Conservation (phyloP, 2,888 invertebrate species). For the Drosophila meridiana region DNA sequence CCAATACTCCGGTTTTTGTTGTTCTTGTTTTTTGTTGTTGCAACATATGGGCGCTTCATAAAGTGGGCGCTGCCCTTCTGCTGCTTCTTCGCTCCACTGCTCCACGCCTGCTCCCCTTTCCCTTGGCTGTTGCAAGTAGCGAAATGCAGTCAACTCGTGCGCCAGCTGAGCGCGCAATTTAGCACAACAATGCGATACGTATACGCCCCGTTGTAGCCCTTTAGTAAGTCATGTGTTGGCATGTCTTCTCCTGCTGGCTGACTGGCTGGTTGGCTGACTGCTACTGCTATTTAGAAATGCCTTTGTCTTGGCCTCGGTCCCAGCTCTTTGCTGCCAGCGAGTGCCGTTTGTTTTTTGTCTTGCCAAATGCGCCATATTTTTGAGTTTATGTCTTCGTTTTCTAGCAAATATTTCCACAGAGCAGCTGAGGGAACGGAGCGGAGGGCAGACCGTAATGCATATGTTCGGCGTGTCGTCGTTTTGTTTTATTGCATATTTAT, state of each 20-base stretch:
- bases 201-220: conserved; percentile 66
- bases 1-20: conserved; percentile 3
- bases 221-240: conserved; percentile 49
- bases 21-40: conserved; percentile 19
- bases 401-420: conserved; percentile 70
- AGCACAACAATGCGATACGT: conserved; percentile 79
- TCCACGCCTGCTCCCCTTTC: neutral
- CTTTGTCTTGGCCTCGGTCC: conserved; percentile 69
- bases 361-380: conserved; percentile 80
- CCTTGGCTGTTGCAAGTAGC: conserved; percentile 58
- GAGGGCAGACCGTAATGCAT: conserved; percentile 66
- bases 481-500: conserved; percentile 82
- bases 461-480: conserved; percentile 78
- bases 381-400: conserved; percentile 80
- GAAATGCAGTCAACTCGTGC: conserved; percentile 79
- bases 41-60: conserved; percentile 80
- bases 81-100: neutral
- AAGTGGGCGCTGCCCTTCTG: conserved; percentile 50
- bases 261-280: conserved; percentile 35
- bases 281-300: conserved; percentile 75
- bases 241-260: conserved; percentile 32
- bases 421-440: neutral
- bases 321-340: conserved; percentile 15
- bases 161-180: conserved; percentile 83
- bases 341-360: conserved; percentile 46